A percentile compares a stretch with the other conserved stretches of the same genome.
Evolutionary conservation across 2,888 invertebrate species (phyloP).

Genomic region (Cephus sareptanus): DNA sequence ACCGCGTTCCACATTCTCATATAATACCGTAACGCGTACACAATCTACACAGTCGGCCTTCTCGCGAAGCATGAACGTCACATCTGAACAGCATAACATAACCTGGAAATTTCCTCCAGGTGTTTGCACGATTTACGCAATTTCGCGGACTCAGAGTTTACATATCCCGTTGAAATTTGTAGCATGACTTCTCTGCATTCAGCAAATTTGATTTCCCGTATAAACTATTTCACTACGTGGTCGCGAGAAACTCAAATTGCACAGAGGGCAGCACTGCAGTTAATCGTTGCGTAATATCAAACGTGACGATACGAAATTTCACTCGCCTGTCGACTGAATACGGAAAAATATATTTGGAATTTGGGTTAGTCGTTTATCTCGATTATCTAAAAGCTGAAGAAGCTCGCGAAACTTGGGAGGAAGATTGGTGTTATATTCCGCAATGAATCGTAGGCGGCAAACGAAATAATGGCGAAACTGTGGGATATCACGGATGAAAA

Average conservation of each 20-base stretch:
- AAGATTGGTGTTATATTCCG: not conserved
- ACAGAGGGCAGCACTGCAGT: not conserved
- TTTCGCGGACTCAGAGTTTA: not conserved
- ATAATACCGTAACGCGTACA: not conserved
- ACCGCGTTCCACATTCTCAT: not conserved
- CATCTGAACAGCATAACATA: not conserved
- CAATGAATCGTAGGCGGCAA: not conserved
- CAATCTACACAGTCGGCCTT: not conserved
- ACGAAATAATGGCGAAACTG: not conserved
- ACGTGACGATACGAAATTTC: not conserved
- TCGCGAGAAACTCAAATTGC: not conserved
- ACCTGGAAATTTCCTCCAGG: not conserved
- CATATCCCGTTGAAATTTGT: not conserved
- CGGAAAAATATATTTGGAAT: not conserved
- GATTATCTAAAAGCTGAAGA: not conserved
- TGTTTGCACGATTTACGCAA: not conserved
- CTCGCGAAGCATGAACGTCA: not conserved
- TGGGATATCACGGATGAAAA: not conserved
- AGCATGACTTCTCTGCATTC: not conserved
- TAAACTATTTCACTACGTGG: not conserved
- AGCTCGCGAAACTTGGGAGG: not conserved
- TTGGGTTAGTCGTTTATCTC: not conserved
- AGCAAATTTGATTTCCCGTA: not conserved
- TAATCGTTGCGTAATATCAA: not conserved
- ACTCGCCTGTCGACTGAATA: not conserved